These are phyloP conservation scores for Macrotrachela quadricornifera DNA, from an alignment of 1,140 invertebrate genomes.

Conservation along the genomic window DNA sequence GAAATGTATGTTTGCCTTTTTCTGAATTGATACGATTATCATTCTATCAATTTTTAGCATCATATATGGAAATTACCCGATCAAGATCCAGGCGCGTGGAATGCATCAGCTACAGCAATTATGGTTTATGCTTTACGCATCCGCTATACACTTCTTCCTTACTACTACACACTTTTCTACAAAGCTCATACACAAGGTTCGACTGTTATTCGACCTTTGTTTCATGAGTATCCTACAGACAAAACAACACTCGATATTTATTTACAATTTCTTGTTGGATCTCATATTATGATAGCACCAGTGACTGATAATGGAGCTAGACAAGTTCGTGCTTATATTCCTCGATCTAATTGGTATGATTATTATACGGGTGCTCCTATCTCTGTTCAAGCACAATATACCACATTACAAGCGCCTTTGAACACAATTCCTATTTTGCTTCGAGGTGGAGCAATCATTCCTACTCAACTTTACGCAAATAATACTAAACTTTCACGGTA, in stretches of 20 bases:
- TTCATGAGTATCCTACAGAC: constrained; percentile 39
- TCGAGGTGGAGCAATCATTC: constrained; percentile 26
- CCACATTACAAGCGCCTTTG: constrained; percentile 10
- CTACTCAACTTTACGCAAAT: constrained; percentile 23
- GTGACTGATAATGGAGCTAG: constrained; percentile 27
- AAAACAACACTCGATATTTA: constrained; percentile 45
- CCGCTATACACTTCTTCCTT: constrained; percentile 53
- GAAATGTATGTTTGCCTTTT: constrained; percentile 12
- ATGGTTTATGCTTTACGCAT: constrained; percentile 36
- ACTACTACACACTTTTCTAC: constrained; percentile 58
- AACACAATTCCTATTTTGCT: constrained; percentile 26
- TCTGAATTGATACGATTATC: too few species aligned
- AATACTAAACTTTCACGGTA: constrained; percentile 14
- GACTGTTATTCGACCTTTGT: constrained; percentile 52
- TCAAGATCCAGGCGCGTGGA: too few species aligned
- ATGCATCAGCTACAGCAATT: too few species aligned
- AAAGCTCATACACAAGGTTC: constrained; percentile 44
- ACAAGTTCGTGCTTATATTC: constrained; percentile 19
- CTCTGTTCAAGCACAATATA: too few species aligned
- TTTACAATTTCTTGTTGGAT: constrained; percentile 56
- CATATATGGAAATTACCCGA: too few species aligned
- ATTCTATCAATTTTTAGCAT: too few species aligned
- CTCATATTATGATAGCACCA: constrained; percentile 48
- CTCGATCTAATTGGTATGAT: constrained; percentile 27
- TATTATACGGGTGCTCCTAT: constrained; percentile 18